Percentiles rank a stretch among this genome's conserved stretches.
Conservation (phyloP, 2,797 vertebrate species). For the Alectoris magna region DNA sequence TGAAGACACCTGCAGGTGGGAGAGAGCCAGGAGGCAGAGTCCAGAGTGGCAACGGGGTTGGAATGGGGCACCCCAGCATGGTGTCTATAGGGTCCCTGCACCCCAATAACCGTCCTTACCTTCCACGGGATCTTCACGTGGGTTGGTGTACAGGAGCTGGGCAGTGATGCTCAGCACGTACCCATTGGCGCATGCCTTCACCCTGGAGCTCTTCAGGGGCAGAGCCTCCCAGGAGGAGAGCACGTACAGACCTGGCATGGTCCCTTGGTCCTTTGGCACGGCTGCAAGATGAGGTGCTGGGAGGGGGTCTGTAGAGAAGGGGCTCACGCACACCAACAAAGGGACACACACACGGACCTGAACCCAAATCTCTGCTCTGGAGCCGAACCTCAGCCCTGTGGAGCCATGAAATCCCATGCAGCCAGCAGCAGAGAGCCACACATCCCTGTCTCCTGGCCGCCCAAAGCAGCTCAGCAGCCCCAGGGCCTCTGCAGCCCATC, state of each 20-base stretch:
- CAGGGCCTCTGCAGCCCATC: neutral
- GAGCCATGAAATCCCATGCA: neutral
- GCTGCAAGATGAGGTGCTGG: neutral
- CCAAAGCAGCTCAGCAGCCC: neutral
- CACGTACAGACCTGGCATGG: slow-evolving; percentile 93
- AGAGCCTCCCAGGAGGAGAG: slow-evolving; percentile 90
- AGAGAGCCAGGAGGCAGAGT: neutral
- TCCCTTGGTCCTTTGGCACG: slow-evolving; percentile 54
- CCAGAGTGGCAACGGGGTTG: accelerated
- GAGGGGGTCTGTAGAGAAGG: accelerated
- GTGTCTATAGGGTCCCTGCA: neutral
- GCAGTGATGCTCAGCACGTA: slow-evolving; percentile 90
- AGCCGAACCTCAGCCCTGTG: neutral
- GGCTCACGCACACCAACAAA: neutral
- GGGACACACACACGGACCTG: neutral
- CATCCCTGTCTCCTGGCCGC: neutral
- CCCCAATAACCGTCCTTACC: slow-evolving; percentile 76
- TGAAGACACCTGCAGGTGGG: slow-evolving; percentile 87
- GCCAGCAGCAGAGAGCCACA: neutral
- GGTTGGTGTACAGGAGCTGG: slow-evolving; percentile 90
- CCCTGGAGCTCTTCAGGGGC: slow-evolving; percentile 90
- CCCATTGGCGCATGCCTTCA: slow-evolving; percentile 93
- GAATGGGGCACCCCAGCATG: neutral
- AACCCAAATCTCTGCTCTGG: neutral
- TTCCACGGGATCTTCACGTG: slow-evolving; percentile 87